Evolutionary conservation across 2,797 vertebrate genomes (phyloP), one percentile per base, ranked within the genome.

Genomic region (Channallabes apus): DNA sequence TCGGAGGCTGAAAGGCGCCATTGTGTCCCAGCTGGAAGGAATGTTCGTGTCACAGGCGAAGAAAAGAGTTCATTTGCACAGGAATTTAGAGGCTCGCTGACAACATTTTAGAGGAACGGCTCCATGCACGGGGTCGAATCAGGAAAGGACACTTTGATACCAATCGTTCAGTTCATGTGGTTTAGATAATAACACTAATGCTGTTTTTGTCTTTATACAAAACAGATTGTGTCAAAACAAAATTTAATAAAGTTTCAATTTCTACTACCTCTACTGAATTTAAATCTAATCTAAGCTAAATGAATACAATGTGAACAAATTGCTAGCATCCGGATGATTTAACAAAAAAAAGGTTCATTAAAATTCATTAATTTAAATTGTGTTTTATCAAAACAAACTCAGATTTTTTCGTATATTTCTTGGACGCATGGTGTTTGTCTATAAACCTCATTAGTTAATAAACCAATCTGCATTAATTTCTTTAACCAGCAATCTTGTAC

Each of bases 61-160:
- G 96, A 96, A 97, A 96, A 95, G 94, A 95, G 93, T 96, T 97
- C 94, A 96, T 97, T 97, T 97, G 95, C 94, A 91, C 93, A 96
- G 96, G 97, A 99, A 98, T 99, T 96, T 97, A 93, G 96, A 97
- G 96, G 91, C 96, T 97, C 95, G 92, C 92, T 93, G 96, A 96
- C 96, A 97, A 97, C 91, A 94, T 92, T 91, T n/a, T 80, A 64
- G 92, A 92, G 94, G 92, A 89, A 8, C n/a, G 69, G 82, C 75
- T 84, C 77, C 35, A 82, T 82, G 78, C 72, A 35, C 24, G 8
- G 15, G 24, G n/a, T 20, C n/a, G 22, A 20, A 62, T 5, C 8
- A 1, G 2, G n/a, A 38, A 61, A 38, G 38, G n/a, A 12, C 2
- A 24, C 14, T 75, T 54, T 75, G 15, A 32, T 27, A 77, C 11